These are phyloP conservation scores for Octodon degus DNA, from an alignment of 2,113 vertebrate genomes.

Conservation along the genomic window DNA sequence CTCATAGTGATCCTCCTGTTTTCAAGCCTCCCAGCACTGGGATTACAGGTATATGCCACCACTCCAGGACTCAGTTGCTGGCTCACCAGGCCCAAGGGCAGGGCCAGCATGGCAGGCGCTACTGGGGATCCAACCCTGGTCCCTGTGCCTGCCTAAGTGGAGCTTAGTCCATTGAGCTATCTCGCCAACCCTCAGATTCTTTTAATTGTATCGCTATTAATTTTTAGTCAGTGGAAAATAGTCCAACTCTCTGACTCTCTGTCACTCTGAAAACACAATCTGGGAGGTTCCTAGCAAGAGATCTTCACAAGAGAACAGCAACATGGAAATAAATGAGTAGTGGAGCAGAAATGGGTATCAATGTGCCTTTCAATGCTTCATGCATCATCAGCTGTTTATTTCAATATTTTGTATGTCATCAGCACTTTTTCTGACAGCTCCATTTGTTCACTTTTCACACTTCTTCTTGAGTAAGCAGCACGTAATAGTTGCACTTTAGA, in stretches of 20 bases:
- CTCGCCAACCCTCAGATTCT: no score
- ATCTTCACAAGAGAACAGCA: neutral
- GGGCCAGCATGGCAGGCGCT: no score
- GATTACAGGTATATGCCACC: no score
- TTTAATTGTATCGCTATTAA: neutral
- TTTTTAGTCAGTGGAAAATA: neutral
- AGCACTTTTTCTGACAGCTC: conserved; percentile 70
- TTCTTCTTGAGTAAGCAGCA: conserved; percentile 72
- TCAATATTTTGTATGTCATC: conserved; percentile 74
- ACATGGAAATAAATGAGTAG: neutral
- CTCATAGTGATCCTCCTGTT: no score
- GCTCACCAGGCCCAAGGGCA: no score
- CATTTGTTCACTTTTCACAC: conserved; percentile 71
- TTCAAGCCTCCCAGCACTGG: no score
- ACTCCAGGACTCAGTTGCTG: no score
- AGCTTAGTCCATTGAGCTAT: no score
- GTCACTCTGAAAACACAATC: neutral
- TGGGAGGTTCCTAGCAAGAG: neutral
- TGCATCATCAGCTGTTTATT: conserved; percentile 77
- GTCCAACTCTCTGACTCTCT: neutral
- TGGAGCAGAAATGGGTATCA: neutral
- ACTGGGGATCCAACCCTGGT: no score
- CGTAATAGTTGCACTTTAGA: conserved; percentile 54
- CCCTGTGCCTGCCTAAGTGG: no score
- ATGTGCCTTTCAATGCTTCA: conserved; percentile 16